A percentile compares a stretch with the other conserved stretches of the same genome.
phyloP scores from a whole-genome alignment of 2,888 invertebrate species.

The Metacarcinus magister region DNA sequence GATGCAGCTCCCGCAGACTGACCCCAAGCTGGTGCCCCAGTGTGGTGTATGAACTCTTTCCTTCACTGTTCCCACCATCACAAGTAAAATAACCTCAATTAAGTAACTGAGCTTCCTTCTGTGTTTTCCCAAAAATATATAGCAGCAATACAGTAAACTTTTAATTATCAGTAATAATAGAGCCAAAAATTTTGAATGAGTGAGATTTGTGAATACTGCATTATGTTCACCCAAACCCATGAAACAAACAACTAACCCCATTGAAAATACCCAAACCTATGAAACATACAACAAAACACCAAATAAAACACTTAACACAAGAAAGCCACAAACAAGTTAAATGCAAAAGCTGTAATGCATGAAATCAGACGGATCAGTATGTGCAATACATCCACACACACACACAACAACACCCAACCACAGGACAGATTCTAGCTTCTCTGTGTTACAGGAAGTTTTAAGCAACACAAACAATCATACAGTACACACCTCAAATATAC shows the following conservation, averaged over 20 bases:
- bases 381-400: neutral
- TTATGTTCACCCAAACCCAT: neutral
- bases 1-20: slow-evolving; percentile 80
- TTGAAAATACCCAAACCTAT: neutral
- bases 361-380: neutral
- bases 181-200: neutral
- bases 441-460: neutral
- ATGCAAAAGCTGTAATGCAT: neutral
- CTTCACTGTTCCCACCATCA: slow-evolving; percentile 60
- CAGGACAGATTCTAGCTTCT: neutral
- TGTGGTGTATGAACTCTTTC: slow-evolving; percentile 78
- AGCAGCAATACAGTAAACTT: neutral
- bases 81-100: neutral
- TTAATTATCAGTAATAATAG: neutral
- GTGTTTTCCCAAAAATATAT: neutral
- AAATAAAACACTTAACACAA: neutral
- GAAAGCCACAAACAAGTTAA: neutral
- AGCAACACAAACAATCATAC: neutral
- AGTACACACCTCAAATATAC: neutral
- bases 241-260: neutral
- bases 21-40: slow-evolving; percentile 80
- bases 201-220: neutral
- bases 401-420: neutral
- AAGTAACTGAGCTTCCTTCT: neutral
- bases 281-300: neutral